Evolutionary conservation across 2,113 vertebrate species (phyloP), one percentile per base, ranked within the genome.

Genomic region (Muntiacus reevesi): DNA sequence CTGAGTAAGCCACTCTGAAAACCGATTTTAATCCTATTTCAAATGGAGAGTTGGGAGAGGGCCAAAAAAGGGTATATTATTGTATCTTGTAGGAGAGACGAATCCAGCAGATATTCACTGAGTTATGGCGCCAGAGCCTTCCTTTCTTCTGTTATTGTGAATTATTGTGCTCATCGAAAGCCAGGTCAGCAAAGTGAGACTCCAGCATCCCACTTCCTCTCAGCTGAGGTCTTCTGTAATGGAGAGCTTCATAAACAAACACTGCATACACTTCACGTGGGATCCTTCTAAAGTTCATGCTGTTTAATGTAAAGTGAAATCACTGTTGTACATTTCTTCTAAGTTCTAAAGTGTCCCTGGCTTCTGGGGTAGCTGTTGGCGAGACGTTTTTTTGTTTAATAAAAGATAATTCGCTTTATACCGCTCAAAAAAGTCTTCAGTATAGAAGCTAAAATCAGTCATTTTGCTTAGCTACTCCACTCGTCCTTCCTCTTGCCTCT

Each of bases 11-110:
- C 76, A 25, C 60, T 87, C 93, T 97, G 92, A 94, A 97, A 97
- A 95, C 92, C 94, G 93, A 92, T 95, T 94, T 64, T 93, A 92
- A 95, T 92, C 91, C 95, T 90, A 47, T 92, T 95, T 92, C 92
- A 79, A 85, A 82, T 59, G 81, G 64, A 88, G 88, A 92, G 87
- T 67, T 98, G 96, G 96, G 79, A 94, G 79, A 71, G 82, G 62
- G 92, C 95, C 97, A 96, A 55, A 55, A 93, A 89, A 95, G 78
- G 33, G 55, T 60, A 52, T 94, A 92, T 89, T 95, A 89, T 95
- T 96, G 33, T 96, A 60, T 95, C 95, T 96, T 55, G 82, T 89
- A 83, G 96, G 84, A 96, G 92, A 84, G 92, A 93, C 74, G 79
- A 89, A 62, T 57, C 87, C 47, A 30, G 84, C 62, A 89, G 97